Percentiles rank a stretch among this genome's conserved stretches.
Conservation (phyloP, 2,113 vertebrate species). For the Neogobius melanostomus region DNA sequence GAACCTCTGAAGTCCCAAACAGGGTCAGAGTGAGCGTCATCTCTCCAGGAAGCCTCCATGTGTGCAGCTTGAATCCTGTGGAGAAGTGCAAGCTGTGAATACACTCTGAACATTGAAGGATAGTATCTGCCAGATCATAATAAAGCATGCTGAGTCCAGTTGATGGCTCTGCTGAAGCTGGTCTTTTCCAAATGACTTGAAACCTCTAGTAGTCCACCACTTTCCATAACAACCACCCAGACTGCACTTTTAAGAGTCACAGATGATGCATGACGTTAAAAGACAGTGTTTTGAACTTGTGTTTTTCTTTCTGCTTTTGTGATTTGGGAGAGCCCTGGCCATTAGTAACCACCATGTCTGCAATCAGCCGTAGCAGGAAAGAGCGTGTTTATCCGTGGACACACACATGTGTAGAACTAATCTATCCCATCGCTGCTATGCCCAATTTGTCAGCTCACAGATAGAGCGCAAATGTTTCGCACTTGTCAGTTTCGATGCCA, state of each 20-base stretch:
- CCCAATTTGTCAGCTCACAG: constrained; percentile 66
- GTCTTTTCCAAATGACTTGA: constrained; percentile 68
- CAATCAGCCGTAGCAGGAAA: constrained; percentile 59
- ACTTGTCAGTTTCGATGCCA: constrained; percentile 53
- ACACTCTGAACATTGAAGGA: constrained; percentile 77
- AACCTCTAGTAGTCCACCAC: constrained; percentile 44
- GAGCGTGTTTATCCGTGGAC: constrained; percentile 54
- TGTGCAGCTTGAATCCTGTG: constrained; percentile 71
- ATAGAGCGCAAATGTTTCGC: constrained; percentile 63
- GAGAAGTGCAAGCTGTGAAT: constrained; percentile 79
- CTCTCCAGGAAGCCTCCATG: constrained; percentile 68
- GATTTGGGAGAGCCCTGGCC: constrained; percentile 64
- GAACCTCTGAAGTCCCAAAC: constrained; percentile 37
- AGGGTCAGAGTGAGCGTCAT: constrained; percentile 45
- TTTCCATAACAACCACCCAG: constrained; percentile 27
- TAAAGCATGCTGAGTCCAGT: constrained; percentile 65
- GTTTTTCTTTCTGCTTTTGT: constrained; percentile 67
- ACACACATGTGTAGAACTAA: constrained; percentile 43
- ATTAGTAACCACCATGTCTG: constrained; percentile 52
- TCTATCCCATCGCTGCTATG: constrained; percentile 58
- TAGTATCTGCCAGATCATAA: constrained; percentile 69
- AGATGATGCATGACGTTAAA: constrained; percentile 58
- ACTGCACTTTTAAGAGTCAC: constrained; percentile 22
- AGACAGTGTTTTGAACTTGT: constrained; percentile 63
- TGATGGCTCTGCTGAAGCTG: constrained; percentile 61